These are phyloP conservation scores for Trachelus tabidus DNA, from an alignment of 2,888 invertebrate genomes.

Conservation along the genomic window DNA sequence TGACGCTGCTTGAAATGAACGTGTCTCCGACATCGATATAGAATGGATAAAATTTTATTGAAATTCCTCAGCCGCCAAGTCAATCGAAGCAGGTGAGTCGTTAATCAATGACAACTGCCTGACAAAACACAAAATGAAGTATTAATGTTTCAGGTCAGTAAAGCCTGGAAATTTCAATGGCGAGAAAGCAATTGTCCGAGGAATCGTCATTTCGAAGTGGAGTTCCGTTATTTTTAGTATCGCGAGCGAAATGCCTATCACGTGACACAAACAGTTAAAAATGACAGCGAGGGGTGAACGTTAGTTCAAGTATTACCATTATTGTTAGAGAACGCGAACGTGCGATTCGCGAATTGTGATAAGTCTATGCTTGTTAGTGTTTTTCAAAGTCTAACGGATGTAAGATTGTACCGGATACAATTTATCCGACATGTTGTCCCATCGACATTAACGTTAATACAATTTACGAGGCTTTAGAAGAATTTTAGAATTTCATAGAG, in stretches of 20 bases:
- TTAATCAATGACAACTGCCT: not conserved
- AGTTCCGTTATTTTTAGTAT: not conserved
- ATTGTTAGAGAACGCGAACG: not conserved
- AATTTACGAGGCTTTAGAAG: constrained; percentile 39
- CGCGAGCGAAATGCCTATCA: not conserved
- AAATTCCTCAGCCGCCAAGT: not conserved
- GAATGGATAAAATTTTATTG: not conserved
- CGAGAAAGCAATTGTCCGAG: not conserved
- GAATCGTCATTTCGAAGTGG: not conserved
- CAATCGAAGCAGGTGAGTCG: not conserved
- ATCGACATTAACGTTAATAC: constrained; percentile 1
- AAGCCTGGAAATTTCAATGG: not conserved
- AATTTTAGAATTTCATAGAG: constrained; percentile 23
- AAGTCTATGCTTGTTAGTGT: constrained; percentile 41
- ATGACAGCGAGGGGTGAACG: too few relatives aligned
- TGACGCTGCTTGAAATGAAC: not conserved
- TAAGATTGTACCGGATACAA: constrained; percentile 1
- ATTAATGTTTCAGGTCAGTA: not conserved
- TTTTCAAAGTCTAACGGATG: constrained; percentile 38
- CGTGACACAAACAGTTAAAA: not conserved
- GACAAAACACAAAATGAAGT: not conserved
- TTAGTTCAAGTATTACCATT: not conserved
- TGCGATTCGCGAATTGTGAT: constrained; percentile 10
- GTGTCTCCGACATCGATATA: not conserved
- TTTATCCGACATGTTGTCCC: not conserved